Evolutionary conservation across 2,113 vertebrate species (phyloP).

Genomic region (Equus quagga): DNA sequence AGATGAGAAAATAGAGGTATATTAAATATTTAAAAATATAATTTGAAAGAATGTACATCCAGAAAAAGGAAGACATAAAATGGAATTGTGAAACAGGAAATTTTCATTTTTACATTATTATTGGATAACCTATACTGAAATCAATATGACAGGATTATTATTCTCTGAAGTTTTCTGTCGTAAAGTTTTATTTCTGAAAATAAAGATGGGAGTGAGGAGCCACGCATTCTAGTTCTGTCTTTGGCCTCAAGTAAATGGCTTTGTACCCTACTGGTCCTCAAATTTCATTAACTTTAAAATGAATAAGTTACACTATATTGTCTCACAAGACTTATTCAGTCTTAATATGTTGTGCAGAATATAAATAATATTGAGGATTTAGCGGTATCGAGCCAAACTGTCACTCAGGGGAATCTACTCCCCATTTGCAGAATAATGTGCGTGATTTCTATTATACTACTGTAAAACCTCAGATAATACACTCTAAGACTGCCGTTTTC

Average conservation of each 20-base stretch:
- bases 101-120: not conserved
- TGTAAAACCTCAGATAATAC: not conserved
- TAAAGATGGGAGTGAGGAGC: not conserved
- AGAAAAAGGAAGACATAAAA: not conserved
- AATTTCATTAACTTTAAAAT: conserved; percentile 23
- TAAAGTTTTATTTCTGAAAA: conserved; percentile 19
- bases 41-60: not conserved
- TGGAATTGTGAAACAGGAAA: not conserved
- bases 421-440: not conserved
- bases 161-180: not conserved
- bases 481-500: not conserved
- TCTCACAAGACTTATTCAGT: not conserved
- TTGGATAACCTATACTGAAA: not conserved
- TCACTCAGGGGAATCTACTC: not conserved
- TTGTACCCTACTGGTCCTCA: not conserved
- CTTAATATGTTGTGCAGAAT: not conserved
- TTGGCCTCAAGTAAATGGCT: not conserved
- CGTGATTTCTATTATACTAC: not conserved
- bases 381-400: not conserved
- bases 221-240: not conserved
- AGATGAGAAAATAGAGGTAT: not conserved
- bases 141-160: not conserved
- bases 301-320: not conserved
- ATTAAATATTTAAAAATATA: not conserved
- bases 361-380: conserved; percentile 21